Evolutionary conservation across 1,140 invertebrate genomes (phyloP).

Genomic region (Cydia strobilella): DNA sequence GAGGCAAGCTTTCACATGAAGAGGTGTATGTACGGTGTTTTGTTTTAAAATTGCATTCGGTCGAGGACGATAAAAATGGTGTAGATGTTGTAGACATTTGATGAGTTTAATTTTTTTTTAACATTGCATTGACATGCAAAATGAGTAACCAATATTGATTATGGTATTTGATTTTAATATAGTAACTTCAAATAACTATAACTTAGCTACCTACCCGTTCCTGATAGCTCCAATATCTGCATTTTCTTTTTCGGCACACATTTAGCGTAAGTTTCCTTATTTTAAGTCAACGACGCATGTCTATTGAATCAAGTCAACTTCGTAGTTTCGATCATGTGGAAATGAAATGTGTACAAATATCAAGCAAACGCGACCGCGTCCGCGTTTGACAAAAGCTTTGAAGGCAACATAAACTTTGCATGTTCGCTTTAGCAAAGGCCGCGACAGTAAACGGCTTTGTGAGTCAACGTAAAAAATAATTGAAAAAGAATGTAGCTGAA

Average conservation of each 20-base stretch:
- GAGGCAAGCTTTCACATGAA: conserved; percentile 14
- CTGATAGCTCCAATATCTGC: not conserved
- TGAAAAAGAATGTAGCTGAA: not conserved
- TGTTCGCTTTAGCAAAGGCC: not conserved
- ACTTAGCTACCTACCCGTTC: not conserved
- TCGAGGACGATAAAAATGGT: not conserved
- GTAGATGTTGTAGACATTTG: not conserved
- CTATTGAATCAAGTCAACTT: conserved; percentile 12
- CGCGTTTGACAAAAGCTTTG: conserved; percentile 6
- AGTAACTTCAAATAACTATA: not conserved
- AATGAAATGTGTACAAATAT: conserved; percentile 31
- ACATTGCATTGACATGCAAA: no score
- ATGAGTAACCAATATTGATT: no score
- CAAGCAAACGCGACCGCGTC: not conserved
- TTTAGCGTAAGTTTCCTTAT: not conserved
- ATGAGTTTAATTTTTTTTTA: not conserved
- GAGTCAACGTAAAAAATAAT: not conserved
- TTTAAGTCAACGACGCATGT: conserved; percentile 2
- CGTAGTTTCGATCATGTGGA: not conserved
- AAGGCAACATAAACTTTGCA: not conserved
- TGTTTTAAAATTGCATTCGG: conserved; percentile 23
- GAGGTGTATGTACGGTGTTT: conserved; percentile 11
- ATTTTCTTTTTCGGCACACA: not conserved
- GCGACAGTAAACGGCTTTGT: not conserved
- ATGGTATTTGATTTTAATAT: no score